Base-by-base conservation (phyloP, 2,113 vertebrate genomes). In the Cinclus mexicanus region DNA sequence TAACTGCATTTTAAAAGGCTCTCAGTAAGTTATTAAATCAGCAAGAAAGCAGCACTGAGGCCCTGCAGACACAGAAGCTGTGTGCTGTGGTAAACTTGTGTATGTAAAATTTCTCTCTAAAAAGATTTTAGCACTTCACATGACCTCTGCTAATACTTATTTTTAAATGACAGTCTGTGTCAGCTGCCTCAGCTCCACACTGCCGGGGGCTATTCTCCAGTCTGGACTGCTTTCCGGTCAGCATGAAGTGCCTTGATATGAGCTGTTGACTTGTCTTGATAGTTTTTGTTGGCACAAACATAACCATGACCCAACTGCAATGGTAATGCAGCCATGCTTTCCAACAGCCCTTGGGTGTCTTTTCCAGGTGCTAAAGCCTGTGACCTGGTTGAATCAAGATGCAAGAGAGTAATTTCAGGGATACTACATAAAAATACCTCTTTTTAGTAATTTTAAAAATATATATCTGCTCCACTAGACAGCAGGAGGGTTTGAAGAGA, bases 131-230 rank as follows among this genome's bases (percentile, higher is more conserved):
- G 52, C 28, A 46, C 63, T 85, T 87, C 49, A 42, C 63, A 33
- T 91, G 94, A 57, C 84, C 63, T 70, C 57, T 55, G 35, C 81
- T 95, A 83, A 91, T 95, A 46, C 70, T 91, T 89, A 44, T 29
- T 91, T 90, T 84, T 28, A 84, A 89, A 71, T 64, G 80, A 75
- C 0, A 4, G 39, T 69, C 65, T 33, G 42, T 95, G 90, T 87
- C 91, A 91, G 80, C 87, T 90, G 72, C 82, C 82, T 85, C 49
- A 80, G 44, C 60, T 71, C 41, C 46, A 28, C 65, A 5, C 47
- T 81, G 65, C 94, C 12, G 0, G 37, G 69, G 69, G 89, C 83
- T 71, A 0, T 91, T 90, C 89, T 94, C 44, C 52, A 79, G 65
- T 78, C 91, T 84, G 64, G 35, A 53, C 68, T 91, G 85, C 82